These are phyloP conservation scores for Sipha maydis DNA, from an alignment of 2,888 invertebrate species.

Conservation along the genomic window DNA sequence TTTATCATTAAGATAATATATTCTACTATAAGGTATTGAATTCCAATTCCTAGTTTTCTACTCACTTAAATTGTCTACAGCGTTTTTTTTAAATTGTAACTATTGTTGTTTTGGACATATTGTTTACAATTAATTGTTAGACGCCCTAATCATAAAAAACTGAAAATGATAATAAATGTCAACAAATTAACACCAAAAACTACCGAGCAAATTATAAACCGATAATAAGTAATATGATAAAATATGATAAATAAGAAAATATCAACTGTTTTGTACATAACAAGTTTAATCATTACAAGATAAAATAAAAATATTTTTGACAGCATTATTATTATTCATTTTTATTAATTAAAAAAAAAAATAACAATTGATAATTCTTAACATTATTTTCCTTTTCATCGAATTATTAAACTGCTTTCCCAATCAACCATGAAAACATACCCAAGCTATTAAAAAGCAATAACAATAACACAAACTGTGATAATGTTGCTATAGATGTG, in stretches of 20 bases:
- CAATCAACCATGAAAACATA: background rate
- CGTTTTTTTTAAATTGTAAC: no score
- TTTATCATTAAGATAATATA: no score
- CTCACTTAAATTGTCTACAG: no score
- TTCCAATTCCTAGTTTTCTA: no score
- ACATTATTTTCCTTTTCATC: background rate
- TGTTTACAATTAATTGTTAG: no score
- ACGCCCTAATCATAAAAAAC: no score
- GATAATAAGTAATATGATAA: no score
- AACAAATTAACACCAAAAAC: no score
- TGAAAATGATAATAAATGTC: no score
- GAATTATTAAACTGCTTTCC: background rate
- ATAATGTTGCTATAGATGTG: slow-evolving; percentile 44
- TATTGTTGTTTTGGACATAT: no score
- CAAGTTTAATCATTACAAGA: background rate
- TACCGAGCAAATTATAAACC: no score
- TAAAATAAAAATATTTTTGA: background rate
- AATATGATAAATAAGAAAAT: background rate
- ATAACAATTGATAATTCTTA: background rate
- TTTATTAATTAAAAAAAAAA: background rate
- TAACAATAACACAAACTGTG: background rate
- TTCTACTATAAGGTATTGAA: no score
- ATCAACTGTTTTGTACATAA: background rate
- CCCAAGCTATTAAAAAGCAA: background rate
- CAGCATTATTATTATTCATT: background rate